Percentiles rank a stretch among this genome's conserved stretches.
phyloP scores from a whole-genome alignment of 2,888 invertebrate species.

The Trissoscelio sp. region DNA sequence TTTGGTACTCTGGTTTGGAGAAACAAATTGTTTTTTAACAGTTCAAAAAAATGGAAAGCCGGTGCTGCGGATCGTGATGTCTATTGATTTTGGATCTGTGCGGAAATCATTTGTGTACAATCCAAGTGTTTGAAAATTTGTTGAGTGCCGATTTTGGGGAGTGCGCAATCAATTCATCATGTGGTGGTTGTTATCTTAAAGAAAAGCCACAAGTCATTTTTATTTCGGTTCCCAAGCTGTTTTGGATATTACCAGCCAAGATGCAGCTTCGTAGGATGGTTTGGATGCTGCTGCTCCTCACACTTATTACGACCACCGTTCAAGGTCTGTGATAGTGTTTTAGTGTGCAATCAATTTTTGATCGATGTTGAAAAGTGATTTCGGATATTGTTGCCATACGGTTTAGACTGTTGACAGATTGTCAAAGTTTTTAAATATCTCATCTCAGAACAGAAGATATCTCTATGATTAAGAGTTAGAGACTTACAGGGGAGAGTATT shows the following conservation, averaged over 20 bases:
- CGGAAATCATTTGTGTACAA: constrained; percentile 38
- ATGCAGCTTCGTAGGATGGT: constrained; percentile 64
- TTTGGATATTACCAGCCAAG: constrained; percentile 65
- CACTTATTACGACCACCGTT: constrained; percentile 48
- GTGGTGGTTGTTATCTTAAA: constrained; percentile 63
- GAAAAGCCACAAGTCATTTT: constrained; percentile 25
- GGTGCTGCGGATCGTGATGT: constrained; percentile 51
- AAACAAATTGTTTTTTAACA: constrained; percentile 15
- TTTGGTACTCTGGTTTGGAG: background rate
- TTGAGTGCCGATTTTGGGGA: constrained; percentile 48
- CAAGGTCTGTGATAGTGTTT: constrained; percentile 56
- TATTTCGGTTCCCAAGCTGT: constrained; percentile 33
- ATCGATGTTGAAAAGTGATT: constrained; percentile 3
- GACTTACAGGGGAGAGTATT: background rate
- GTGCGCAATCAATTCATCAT: constrained; percentile 48
- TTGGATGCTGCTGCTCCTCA: constrained; percentile 39
- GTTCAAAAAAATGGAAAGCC: constrained; percentile 33
- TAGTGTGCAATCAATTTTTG: constrained; percentile 4
- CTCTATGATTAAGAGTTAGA: background rate
- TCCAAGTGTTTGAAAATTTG: constrained; percentile 35
- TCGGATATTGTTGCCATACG: constrained; percentile 14
- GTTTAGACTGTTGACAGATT: too few relatives aligned
- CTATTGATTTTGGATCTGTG: constrained; percentile 39
- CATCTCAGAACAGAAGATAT: too few relatives aligned
- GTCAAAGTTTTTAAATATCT: background rate